Evolutionary conservation across 2,797 vertebrate species (phyloP).

Genomic region (Hypotaenidia okinawae): DNA sequence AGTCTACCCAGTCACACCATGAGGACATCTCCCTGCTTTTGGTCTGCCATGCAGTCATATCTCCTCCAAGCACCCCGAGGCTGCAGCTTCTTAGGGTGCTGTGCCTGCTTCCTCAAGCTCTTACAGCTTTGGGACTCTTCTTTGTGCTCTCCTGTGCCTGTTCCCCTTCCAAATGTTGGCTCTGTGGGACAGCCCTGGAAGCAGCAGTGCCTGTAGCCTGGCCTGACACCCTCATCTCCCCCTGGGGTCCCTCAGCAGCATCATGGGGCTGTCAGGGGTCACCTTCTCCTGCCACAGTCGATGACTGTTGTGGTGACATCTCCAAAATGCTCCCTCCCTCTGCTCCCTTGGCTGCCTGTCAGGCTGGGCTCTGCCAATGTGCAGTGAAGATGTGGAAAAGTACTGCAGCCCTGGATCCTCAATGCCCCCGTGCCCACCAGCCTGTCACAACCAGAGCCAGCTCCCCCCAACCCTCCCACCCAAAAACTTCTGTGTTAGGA

Average conservation of each 20-base stretch:
- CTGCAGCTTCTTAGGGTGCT: fast-evolving
- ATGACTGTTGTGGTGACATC: neutral
- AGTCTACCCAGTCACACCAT: neutral
- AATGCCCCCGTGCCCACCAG: neutral
- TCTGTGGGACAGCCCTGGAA: neutral
- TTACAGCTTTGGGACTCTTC: neutral
- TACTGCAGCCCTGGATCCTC: neutral
- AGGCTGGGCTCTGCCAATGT: neutral
- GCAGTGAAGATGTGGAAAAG: neutral
- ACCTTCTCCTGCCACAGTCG: neutral
- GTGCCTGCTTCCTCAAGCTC: neutral
- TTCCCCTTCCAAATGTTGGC: no score
- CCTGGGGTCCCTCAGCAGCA: neutral
- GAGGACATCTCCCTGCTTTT: neutral
- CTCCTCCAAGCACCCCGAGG: neutral
- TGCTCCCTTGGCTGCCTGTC: slow-evolving; percentile 1
- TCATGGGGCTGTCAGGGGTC: neutral
- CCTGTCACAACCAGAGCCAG: neutral
- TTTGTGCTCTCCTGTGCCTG: neutral
- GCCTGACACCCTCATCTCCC: neutral
- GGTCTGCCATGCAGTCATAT: fast-evolving
- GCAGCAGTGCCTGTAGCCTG: neutral
- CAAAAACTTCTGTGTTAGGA: neutral
- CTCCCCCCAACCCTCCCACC: neutral
- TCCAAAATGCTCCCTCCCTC: neutral